A percentile compares a stretch with the other conserved stretches of the same genome.
Evolutionary conservation across 2,888 invertebrate genomes (phyloP).

Genomic region (Buathra laborator): DNA sequence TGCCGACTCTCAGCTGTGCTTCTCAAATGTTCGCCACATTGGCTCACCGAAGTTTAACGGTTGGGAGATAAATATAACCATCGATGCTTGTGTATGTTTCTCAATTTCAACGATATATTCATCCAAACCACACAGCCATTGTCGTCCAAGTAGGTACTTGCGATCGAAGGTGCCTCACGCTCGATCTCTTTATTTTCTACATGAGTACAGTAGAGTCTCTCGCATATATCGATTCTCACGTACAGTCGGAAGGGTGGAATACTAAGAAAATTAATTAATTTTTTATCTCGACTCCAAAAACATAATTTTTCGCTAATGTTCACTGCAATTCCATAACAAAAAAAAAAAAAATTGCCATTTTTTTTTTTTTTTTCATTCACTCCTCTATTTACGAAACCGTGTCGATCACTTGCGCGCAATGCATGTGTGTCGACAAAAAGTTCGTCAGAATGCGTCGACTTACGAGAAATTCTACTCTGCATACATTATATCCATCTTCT

Average conservation of each 20-base stretch:
- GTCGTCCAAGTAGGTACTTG: constrained; percentile 39
- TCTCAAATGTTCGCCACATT: constrained; percentile 2
- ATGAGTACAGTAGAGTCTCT: not conserved
- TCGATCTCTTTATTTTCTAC: not conserved
- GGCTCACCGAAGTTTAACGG: not conserved
- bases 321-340: too few relatives aligned
- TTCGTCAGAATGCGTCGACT: not conserved
- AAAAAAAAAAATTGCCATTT: too few relatives aligned
- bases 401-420: not conserved
- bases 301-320: too few relatives aligned
- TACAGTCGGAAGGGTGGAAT: too few relatives aligned
- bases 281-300: too few relatives aligned
- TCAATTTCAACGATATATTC: constrained; percentile 45
- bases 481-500: constrained; percentile 32
- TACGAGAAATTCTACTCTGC: constrained; percentile 27
- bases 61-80: not conserved
- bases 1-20: not conserved
- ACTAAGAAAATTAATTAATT: too few relatives aligned
- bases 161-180: constrained; percentile 16
- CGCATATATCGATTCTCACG: not conserved
- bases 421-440: not conserved
- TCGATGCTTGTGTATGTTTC: constrained; percentile 18
- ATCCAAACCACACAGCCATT: constrained; percentile 36
- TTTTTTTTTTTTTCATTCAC: too few relatives aligned
- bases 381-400: not conserved